These are phyloP conservation scores for Sebastes taczanowskii DNA, from an alignment of 2,797 vertebrate genomes.

Conservation along the genomic window DNA sequence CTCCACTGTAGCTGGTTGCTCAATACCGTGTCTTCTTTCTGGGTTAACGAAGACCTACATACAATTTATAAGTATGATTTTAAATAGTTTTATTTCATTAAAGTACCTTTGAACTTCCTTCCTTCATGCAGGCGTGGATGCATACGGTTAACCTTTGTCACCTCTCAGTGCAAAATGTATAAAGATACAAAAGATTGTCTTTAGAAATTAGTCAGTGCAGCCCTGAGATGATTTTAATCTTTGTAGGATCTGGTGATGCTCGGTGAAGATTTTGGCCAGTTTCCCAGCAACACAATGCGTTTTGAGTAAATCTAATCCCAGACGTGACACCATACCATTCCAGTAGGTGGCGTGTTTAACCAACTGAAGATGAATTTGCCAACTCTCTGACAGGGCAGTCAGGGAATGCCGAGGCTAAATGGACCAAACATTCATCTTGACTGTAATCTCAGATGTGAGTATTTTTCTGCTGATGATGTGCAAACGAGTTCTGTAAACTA, in stretches of 20 bases:
- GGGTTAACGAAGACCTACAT: not conserved
- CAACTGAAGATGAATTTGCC: not conserved
- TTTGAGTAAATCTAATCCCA: not conserved
- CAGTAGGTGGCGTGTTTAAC: conserved; percentile 6
- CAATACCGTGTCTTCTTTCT: not conserved
- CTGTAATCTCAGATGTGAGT: not conserved
- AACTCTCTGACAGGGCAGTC: not conserved
- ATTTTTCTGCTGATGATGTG: not conserved
- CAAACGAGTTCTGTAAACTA: not conserved
- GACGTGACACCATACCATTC: not conserved
- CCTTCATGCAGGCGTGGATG: not conserved
- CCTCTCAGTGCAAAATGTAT: not conserved
- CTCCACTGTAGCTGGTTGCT: not conserved
- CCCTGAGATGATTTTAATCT: not conserved
- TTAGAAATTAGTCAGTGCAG: not conserved
- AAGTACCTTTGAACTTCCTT: not conserved
- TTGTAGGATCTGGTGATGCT: not conserved
- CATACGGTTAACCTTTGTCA: not conserved
- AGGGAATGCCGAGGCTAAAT: not conserved
- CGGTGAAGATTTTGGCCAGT: not conserved
- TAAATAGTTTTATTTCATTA: not conserved
- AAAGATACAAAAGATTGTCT: not conserved
- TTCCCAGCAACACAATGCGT: not conserved
- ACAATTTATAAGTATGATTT: not conserved
- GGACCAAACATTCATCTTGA: not conserved